Conservation (phyloP, 2,797 vertebrate genomes). For the Neosilurus hyrtlii region DNA sequence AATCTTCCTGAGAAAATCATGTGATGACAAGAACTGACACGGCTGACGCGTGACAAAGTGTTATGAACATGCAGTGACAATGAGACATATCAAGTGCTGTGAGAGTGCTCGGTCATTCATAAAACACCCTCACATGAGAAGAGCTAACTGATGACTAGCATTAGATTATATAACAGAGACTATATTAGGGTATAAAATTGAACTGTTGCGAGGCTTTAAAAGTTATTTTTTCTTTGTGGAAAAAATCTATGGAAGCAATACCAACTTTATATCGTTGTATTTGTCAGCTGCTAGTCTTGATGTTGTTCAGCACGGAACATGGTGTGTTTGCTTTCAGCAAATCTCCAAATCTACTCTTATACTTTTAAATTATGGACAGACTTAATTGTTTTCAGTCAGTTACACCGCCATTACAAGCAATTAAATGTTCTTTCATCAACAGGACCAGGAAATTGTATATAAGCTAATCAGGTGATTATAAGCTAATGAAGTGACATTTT, state of each 20-base stretch:
- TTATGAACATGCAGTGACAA: conserved; percentile 11
- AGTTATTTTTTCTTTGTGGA: neutral
- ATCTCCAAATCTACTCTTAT: neutral
- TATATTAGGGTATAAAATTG: neutral
- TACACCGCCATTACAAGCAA: neutral
- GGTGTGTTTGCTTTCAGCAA: neutral
- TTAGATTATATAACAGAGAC: conserved; percentile 7
- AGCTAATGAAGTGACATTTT: no score
- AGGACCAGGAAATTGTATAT: neutral
- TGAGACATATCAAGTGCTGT: neutral
- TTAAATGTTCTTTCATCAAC: neutral
- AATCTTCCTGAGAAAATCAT: neutral
- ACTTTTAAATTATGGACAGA: neutral
- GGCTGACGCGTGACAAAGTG: conserved; percentile 9
- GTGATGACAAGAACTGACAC: conserved; percentile 1
- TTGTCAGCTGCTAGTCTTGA: neutral
- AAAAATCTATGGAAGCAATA: neutral
- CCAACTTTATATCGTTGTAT: neutral
- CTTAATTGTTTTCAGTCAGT: neutral
- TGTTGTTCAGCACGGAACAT: neutral
- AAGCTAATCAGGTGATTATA: neutral
- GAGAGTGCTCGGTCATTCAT: conserved; percentile 1
- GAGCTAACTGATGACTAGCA: neutral
- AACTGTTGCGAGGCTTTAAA: neutral
- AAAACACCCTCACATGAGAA: neutral